Conservation (phyloP, 2,888 invertebrate species). For the Theretra japonica region DNA sequence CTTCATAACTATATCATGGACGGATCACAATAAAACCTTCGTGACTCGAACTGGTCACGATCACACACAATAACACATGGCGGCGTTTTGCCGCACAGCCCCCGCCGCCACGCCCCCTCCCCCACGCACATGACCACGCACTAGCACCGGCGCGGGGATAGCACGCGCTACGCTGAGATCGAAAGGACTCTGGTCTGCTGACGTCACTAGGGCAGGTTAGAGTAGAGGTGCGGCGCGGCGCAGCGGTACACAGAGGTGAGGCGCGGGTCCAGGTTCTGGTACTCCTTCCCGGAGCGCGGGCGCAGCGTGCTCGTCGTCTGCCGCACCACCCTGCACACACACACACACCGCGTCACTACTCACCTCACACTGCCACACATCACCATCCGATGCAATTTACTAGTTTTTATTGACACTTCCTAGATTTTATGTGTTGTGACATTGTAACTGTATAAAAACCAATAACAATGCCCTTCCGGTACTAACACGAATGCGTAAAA, state of each 20-base stretch:
- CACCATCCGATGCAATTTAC: too few species aligned
- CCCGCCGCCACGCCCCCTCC: not conserved
- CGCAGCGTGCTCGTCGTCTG: constrained; percentile 87
- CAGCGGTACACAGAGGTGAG: constrained; percentile 43
- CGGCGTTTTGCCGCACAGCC: not conserved
- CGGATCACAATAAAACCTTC: constrained; percentile 63
- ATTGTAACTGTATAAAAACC: too few species aligned
- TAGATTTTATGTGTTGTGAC: too few species aligned
- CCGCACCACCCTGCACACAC: constrained; percentile 58
- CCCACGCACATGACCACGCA: not conserved
- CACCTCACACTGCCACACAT: not conserved
- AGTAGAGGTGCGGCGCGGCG: constrained; percentile 44
- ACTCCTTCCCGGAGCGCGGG: constrained; percentile 94
- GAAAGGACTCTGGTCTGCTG: not conserved
- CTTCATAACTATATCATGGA: constrained; percentile 49
- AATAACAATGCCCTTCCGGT: too few species aligned
- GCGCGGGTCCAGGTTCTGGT: constrained; percentile 83
- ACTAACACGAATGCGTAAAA: not conserved
- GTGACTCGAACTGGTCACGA: not conserved
- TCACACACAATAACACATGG: not conserved
- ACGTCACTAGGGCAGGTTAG: constrained; percentile 55
- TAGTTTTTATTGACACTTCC: too few species aligned
- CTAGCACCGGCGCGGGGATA: not conserved
- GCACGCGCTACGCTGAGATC: not conserved
- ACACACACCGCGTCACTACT: not conserved